Percentiles rank a stretch among this genome's conserved stretches.
phyloP scores from a whole-genome alignment of 37 sponge, comb jelly and placozoan genomes.

The Haliclona indistincta region DNA sequence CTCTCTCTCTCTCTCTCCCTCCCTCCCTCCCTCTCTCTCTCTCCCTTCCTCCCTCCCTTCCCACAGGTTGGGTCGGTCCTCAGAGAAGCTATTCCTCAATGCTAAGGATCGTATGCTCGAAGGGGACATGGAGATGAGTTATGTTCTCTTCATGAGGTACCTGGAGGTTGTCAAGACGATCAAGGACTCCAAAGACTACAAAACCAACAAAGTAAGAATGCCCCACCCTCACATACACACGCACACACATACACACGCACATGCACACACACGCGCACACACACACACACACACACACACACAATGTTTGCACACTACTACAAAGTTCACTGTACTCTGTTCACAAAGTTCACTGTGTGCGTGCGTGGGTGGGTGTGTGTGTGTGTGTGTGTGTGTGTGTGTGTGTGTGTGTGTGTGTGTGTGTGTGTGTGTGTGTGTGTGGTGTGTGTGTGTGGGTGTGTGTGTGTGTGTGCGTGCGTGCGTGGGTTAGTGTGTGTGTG shows the following conservation, averaged over 20 bases:
- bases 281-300: neutral
- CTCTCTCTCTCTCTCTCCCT: neutral
- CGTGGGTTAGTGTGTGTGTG: neutral
- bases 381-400: conserved; percentile 3
- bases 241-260: neutral
- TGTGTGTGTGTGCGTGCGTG: neutral
- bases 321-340: neutral
- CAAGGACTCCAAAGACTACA: conserved; percentile 38
- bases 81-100: conserved; percentile 61
- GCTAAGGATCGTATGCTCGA: conserved; percentile 50
- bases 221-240: neutral
- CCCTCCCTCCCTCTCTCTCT: conserved; percentile 1
- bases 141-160: conserved; percentile 80
- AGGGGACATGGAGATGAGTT: conserved; percentile 85
- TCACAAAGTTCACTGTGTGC: no score
- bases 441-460: neutral
- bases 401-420: conserved; percentile 7
- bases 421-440: neutral
- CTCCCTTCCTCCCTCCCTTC: neutral
- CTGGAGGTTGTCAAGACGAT: conserved; percentile 44
- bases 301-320: neutral
- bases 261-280: neutral
- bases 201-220: conserved; percentile 31
- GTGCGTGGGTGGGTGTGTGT: neutral
- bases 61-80: conserved; percentile 36